A percentile compares a stretch with the other conserved stretches of the same genome.
Conservation (phyloP, 2,888 invertebrate genomes). For the Cheilosia impressa region DNA sequence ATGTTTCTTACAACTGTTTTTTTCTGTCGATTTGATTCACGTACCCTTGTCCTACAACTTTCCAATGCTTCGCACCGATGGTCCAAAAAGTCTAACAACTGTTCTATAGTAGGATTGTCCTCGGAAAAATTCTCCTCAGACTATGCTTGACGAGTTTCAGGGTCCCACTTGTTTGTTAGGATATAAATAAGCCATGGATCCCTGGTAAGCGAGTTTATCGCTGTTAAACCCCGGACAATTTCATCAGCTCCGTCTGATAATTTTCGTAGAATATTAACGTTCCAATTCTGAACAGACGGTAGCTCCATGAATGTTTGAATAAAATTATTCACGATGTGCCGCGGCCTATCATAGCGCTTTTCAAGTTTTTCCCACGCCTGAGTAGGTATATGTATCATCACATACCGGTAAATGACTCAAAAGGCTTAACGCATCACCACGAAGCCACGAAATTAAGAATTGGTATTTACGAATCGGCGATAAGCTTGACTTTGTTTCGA, state of each 20-base stretch:
- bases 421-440: not conserved
- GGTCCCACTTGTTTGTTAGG: slow-evolving; percentile 36
- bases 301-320: not conserved
- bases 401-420: not conserved
- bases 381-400: not conserved
- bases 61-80: slow-evolving; percentile 51
- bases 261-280: slow-evolving; percentile 20
- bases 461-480: not conserved
- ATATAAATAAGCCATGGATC: slow-evolving; percentile 48
- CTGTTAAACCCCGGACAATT: slow-evolving; percentile 25
- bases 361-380: not conserved
- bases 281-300: not conserved
- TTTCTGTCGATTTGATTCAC: no score
- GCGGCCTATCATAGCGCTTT: no score
- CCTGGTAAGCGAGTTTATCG: slow-evolving; percentile 11
- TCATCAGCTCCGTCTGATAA: slow-evolving; percentile 28
- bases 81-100: slow-evolving; percentile 41
- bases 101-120: no score
- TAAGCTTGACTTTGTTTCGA: not conserved
- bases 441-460: not conserved
- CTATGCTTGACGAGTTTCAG: no score
- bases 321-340: not conserved
- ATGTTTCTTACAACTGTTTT: no score
- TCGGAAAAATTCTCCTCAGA: no score
- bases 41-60: not conserved